phyloP scores from a whole-genome alignment of 2,888 invertebrate species.

The Parascotia fuliginaria region DNA sequence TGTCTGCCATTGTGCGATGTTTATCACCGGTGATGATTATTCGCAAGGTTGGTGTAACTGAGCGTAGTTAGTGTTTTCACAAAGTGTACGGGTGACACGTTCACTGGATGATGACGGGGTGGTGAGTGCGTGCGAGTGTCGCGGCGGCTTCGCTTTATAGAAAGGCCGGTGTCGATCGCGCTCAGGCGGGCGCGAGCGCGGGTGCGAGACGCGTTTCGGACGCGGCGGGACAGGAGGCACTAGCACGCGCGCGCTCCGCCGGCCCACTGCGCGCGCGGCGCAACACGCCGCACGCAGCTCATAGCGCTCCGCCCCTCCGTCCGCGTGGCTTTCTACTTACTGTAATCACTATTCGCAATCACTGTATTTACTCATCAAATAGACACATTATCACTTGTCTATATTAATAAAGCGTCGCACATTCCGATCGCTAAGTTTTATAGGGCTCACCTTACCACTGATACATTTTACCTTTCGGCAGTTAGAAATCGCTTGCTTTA shows the following conservation, averaged over 20 bases:
- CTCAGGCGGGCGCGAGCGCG: slow-evolving; percentile 54
- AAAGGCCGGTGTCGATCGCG: slow-evolving; percentile 52
- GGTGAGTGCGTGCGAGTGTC: slow-evolving; percentile 77
- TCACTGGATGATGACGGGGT: no score
- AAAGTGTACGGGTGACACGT: slow-evolving; percentile 72
- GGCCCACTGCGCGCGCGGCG: slow-evolving; percentile 61
- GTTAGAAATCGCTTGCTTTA: slow-evolving; percentile 21
- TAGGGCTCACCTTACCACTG: not conserved
- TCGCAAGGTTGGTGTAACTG: slow-evolving; percentile 35
- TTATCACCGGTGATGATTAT: slow-evolving; percentile 47
- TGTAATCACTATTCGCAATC: slow-evolving; percentile 61
- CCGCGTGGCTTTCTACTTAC: slow-evolving; percentile 65
- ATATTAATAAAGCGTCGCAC: slow-evolving; percentile 27
- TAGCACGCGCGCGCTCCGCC: slow-evolving; percentile 60
- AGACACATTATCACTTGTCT: slow-evolving; percentile 31
- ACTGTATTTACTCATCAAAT: slow-evolving; percentile 52
- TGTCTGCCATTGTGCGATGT: slow-evolving; percentile 68
- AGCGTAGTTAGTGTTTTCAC: slow-evolving; percentile 45
- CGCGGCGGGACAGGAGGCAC: slow-evolving; percentile 49
- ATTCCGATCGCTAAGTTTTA: slow-evolving; percentile 14
- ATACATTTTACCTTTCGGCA: not conserved
- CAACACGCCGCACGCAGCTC: slow-evolving; percentile 47
- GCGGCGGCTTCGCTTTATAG: slow-evolving; percentile 74
- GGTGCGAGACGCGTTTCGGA: slow-evolving; percentile 42
- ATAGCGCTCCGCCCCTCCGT: slow-evolving; percentile 45